Percentiles rank a stretch among this genome's conserved stretches.
Evolutionary conservation across 2,888 invertebrate species (phyloP).

Genomic region (Eurois occulta): DNA sequence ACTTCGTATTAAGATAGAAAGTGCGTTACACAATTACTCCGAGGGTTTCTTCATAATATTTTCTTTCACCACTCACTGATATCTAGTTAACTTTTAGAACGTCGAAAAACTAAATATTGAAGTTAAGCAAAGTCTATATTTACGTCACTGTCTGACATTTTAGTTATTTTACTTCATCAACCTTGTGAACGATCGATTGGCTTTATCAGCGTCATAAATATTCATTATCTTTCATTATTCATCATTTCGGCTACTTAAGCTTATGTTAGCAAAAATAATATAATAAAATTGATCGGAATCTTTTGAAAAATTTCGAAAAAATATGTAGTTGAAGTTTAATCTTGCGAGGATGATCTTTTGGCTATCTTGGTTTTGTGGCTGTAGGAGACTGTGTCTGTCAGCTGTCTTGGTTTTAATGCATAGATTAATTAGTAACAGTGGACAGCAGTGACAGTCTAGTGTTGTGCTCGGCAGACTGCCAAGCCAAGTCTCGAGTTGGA

Average conservation of each 20-base stretch:
- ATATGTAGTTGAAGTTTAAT: not conserved
- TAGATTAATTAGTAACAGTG: too few species aligned
- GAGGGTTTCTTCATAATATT: not conserved
- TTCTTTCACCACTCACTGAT: not conserved
- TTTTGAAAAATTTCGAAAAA: not conserved
- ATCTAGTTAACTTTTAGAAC: slow-evolving; percentile 5
- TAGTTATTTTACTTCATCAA: not conserved
- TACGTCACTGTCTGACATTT: slow-evolving; percentile 37
- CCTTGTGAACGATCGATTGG: slow-evolving; percentile 19
- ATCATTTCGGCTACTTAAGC: slow-evolving; percentile 1
- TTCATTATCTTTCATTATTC: slow-evolving; percentile 33
- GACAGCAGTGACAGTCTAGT: too few species aligned
- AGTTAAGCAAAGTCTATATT: not conserved
- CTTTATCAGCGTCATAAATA: slow-evolving; percentile 28
- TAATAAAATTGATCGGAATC: not conserved
- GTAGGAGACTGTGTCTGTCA: too few species aligned
- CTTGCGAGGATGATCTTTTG: too few species aligned
- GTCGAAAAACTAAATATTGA: slow-evolving; percentile 4
- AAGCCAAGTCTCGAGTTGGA: too few species aligned
- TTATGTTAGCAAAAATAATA: not conserved
- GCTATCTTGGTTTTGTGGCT: too few species aligned
- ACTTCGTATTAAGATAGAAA: not conserved
- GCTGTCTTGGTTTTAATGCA: too few species aligned
- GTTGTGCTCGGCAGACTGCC: too few species aligned
- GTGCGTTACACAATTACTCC: not conserved